Base-by-base conservation (phyloP, 2,113 vertebrate genomes). In the Scopus umbretta region DNA sequence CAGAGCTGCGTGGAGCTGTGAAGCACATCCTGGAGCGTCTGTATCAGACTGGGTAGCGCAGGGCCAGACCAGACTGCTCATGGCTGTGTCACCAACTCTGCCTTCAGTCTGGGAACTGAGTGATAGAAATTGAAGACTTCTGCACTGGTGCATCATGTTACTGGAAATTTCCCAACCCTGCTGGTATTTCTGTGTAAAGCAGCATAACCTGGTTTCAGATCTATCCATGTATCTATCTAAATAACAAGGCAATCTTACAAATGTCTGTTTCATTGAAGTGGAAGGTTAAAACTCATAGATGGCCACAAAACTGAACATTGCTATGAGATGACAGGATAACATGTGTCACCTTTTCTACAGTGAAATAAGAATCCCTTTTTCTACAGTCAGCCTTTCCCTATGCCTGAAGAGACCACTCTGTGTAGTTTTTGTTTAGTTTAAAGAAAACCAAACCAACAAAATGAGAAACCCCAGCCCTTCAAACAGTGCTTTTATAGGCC, bases 281-380 rank as follows among this genome's bases (percentile, higher is more conserved):
- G 19, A 58, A 88, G 7, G 26, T 50, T 80, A 74, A 86, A 92
- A 76, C 27, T 21, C 0, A 1, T 14, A 59, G 13, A 30, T 16
- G 36, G 43, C 53, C 43, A 67, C 80, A 76, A 72, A 88, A 36
- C n/a, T 36, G 56, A 59, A 29, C 1, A 2, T 29, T 55, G 22
- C 53, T 76, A 49, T 59, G 32, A 80, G 67, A 50, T 40, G 6
- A 42, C 42, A 81, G 68, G 63, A 32, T 34, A 82, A 81, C 1
- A 3, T 3, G 6, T 1, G 0, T 16, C 40, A 61, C 32, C 22
- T 50, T 59, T 67, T 26, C 58, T 40, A 4, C 2, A 13, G 27
- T 68, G 45, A 80, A 84, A 23, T 32, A 75, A 70, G 32, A 52
- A 38, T 29, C 70, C n/a, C 10, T 74, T 58, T 68, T 55, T 38